These are phyloP conservation scores for Platycheirus rosarum DNA, from an alignment of 2,888 invertebrate genomes.

Conservation along the genomic window DNA sequence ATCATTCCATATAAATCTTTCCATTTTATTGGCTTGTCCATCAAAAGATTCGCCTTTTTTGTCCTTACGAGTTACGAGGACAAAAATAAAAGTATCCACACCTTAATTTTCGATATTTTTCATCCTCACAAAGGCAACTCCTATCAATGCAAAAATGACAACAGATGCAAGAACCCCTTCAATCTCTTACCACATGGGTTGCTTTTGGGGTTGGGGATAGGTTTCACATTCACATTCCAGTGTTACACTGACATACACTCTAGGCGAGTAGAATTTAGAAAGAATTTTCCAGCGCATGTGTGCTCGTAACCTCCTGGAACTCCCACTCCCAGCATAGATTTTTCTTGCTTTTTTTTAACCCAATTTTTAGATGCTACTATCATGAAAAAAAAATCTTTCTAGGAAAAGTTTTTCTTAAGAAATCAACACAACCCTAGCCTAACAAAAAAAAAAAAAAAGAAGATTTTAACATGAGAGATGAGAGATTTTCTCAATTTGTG, in stretches of 20 bases:
- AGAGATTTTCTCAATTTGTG: constrained; percentile 21
- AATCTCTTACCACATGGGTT: background rate
- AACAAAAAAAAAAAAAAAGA: constrained; percentile 10
- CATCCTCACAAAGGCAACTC: constrained; percentile 62
- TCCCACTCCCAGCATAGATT: constrained; percentile 61
- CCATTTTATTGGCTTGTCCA: constrained; percentile 12
- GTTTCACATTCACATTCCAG: constrained; percentile 46
- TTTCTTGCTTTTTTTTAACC: constrained; percentile 37
- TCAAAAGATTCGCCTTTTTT: constrained; percentile 10
- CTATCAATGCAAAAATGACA: constrained; percentile 55
- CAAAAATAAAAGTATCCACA: constrained; percentile 48
- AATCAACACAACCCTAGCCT: constrained; percentile 51
- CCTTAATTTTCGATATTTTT: constrained; percentile 54
- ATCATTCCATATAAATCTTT: background rate
- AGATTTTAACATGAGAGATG: constrained; percentile 43
- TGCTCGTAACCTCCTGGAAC: constrained; percentile 49
- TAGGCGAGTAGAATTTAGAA: constrained; percentile 44
- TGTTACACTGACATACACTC: constrained; percentile 69
- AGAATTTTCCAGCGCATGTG: constrained; percentile 72
- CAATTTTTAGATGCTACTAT: constrained; percentile 54
- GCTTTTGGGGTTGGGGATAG: constrained; percentile 16
- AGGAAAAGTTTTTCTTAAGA: constrained; percentile 48
- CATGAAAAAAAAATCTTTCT: constrained; percentile 36
- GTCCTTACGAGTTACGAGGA: background rate
- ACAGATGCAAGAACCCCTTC: constrained; percentile 48